phyloP scores from a whole-genome alignment of 2,113 vertebrate species.

The Hypocryptadius cinnamomeus region DNA sequence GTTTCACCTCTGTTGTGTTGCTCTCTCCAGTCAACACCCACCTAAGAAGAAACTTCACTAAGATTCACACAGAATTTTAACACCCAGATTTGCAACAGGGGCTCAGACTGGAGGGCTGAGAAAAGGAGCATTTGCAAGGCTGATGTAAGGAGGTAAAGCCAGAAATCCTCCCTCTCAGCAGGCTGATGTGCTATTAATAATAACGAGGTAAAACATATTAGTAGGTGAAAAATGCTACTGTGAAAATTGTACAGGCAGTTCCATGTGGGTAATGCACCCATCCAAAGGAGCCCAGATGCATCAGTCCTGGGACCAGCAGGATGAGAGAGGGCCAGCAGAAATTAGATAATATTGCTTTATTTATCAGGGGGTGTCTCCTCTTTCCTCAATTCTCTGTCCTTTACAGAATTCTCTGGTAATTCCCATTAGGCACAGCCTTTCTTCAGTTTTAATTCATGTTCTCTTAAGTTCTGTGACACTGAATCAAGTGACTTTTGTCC shows the following conservation, averaged over 20 bases:
- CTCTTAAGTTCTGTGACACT: background rate
- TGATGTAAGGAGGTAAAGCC: background rate
- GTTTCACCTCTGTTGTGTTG: background rate
- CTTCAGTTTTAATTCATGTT: constrained; percentile 5
- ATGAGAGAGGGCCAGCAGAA: constrained; percentile 16
- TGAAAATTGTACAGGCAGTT: constrained; percentile 26
- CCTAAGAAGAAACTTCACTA: background rate
- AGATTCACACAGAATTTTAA: background rate
- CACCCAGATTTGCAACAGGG: background rate
- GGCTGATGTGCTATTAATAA: constrained; percentile 51
- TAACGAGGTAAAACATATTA: constrained; percentile 20
- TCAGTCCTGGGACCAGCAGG: constrained; percentile 7
- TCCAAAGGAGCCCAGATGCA: background rate
- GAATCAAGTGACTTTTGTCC: background rate
- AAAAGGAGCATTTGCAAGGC: background rate
- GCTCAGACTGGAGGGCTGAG: background rate
- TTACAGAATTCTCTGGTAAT: background rate
- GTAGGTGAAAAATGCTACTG: constrained; percentile 50
- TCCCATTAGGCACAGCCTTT: background rate
- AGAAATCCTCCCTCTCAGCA: background rate
- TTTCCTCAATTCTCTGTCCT: background rate
- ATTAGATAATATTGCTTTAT: background rate
- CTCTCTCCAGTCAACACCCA: background rate
- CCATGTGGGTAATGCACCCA: background rate
- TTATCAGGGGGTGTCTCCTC: background rate